These are phyloP conservation scores for Oscarella lobularis DNA, from an alignment of 37 sponge, comb jelly and placozoan genomes.

Conservation along the genomic window DNA sequence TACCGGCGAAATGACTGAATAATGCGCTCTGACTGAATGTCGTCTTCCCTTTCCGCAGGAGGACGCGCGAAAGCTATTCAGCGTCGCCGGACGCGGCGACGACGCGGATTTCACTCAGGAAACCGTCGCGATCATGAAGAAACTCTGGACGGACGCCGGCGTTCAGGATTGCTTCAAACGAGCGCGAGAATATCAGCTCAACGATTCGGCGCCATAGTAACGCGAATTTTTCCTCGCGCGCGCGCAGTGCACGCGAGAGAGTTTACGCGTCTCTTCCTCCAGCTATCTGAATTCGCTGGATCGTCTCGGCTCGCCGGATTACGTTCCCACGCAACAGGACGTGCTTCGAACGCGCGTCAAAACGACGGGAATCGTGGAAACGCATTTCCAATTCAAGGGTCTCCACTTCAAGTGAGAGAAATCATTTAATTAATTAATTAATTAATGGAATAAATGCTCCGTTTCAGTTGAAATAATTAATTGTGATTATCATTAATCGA, in stretches of 20 bases:
- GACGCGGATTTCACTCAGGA: slow-evolving; percentile 36
- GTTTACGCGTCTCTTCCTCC: no score
- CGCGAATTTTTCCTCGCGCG: no score
- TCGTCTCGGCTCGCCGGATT: slow-evolving; percentile 45
- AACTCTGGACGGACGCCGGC: slow-evolving; percentile 61
- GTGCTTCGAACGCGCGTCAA: slow-evolving; percentile 72
- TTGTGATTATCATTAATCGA: no score
- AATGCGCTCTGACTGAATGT: no score
- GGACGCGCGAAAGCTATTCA: slow-evolving; percentile 24
- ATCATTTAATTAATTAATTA: no score
- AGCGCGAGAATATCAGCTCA: slow-evolving; percentile 77
- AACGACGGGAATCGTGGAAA: slow-evolving; percentile 85
- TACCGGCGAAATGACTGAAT: no score
- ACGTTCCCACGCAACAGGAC: slow-evolving; percentile 72
- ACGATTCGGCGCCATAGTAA: slow-evolving; percentile 90
- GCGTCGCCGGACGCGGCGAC: slow-evolving; percentile 23
- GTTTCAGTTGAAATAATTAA: no score
- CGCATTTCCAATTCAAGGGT: slow-evolving; percentile 57
- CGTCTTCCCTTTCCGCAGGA: no score
- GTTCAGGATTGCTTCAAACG: slow-evolving; percentile 59
- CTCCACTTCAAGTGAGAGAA: slow-evolving; percentile 66
- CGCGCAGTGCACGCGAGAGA: no score
- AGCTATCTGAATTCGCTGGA: slow-evolving; percentile 63
- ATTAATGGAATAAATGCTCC: no score
- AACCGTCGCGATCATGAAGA: slow-evolving; percentile 40